A percentile compares a stretch with the other conserved stretches of the same genome.
Conservation (phyloP, 2,888 invertebrate genomes). For the Ormyrus nitidulus region DNA sequence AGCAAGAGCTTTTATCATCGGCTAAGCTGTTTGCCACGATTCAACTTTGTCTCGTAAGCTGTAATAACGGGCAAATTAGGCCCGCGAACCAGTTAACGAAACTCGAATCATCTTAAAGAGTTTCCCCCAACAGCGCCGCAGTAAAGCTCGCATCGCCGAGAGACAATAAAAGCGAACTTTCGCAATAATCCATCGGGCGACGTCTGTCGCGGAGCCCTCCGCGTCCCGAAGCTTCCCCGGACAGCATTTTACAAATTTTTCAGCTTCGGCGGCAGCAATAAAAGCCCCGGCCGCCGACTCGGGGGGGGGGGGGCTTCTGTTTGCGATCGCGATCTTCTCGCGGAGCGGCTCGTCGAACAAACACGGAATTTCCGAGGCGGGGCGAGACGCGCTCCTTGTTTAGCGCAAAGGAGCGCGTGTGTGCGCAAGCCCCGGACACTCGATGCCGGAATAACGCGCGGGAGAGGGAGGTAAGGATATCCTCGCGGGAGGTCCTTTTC, state of each 20-base stretch:
- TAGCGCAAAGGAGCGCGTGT: background rate
- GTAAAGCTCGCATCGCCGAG: background rate
- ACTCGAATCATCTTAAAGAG: too few relatives aligned
- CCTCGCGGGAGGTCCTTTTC: constrained; percentile 56
- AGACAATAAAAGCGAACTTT: constrained; percentile 30
- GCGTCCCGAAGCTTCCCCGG: background rate
- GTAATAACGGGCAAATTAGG: too few relatives aligned
- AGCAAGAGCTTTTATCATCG: too few relatives aligned
- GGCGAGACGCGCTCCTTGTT: constrained; percentile 24
- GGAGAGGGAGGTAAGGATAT: constrained; percentile 56
- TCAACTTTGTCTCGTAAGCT: too few relatives aligned
- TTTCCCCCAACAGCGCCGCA: too few relatives aligned
- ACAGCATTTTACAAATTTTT: constrained; percentile 14
- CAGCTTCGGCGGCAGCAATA: constrained; percentile 34
- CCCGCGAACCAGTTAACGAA: too few relatives aligned
- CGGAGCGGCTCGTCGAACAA: constrained; percentile 27
- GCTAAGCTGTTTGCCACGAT: too few relatives aligned
- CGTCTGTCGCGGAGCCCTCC: background rate
- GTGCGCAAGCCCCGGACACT: constrained; percentile 51
- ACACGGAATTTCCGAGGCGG: constrained; percentile 41
- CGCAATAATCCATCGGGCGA: constrained; percentile 3
- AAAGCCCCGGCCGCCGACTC: constrained; percentile 9
- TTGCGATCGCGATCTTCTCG: constrained; percentile 30
- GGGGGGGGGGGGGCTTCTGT: background rate
- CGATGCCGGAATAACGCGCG: constrained; percentile 57